Base-by-base conservation (phyloP, 2,888 invertebrate species). In the Archips xylosteana region DNA sequence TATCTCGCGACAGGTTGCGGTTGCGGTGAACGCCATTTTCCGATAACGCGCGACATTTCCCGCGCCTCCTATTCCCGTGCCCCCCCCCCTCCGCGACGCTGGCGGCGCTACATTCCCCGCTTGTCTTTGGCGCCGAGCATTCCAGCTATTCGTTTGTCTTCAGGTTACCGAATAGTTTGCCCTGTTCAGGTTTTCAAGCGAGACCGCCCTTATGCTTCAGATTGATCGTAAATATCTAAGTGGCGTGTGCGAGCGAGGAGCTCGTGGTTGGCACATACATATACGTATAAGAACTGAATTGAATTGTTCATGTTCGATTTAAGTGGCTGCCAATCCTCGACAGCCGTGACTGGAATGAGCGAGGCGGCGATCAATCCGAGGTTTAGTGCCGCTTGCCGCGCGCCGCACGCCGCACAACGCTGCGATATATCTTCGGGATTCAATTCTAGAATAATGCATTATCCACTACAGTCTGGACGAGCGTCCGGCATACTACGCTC, bases 291-390 rank as follows among this genome's bases (percentile, higher is more conserved):
- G 23, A 32, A 47, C 2, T 47, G 45, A 47, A 47, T 63, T 13
- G 63, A 63, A 63, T 32, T 47, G 63, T 10, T 57, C 57, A 57
- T 57, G 57, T 57, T 57, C 32, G 57, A 9, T 57, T 57, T 57
- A 32, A 57, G 57, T 57, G 57, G 10, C 32, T 57, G 57, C 32
- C 57, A 57, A 57, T 57, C 57, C 51, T 10, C 12, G 32, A 3
- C 12, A 23, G 42, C 63, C 63, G 63, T 63, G 63, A 63, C 63
- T 34, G 32, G 63, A 47, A 63, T 63, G 32, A 23, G 13, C 13
- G 47, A 15, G 60, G 36, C 62, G 62, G 45, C 63, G 63, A 63
- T 71, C 65, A 54, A 64, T n/a, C n/a, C 57, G 57, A 15, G 10
- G 42, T 2, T 39, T 15, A 42, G 10, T 15, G 61, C 39, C 15